Percentiles rank a stretch among this genome's conserved stretches.
Conservation (phyloP, 2,797 vertebrate genomes). For the Lagorchestes hirsutus region DNA sequence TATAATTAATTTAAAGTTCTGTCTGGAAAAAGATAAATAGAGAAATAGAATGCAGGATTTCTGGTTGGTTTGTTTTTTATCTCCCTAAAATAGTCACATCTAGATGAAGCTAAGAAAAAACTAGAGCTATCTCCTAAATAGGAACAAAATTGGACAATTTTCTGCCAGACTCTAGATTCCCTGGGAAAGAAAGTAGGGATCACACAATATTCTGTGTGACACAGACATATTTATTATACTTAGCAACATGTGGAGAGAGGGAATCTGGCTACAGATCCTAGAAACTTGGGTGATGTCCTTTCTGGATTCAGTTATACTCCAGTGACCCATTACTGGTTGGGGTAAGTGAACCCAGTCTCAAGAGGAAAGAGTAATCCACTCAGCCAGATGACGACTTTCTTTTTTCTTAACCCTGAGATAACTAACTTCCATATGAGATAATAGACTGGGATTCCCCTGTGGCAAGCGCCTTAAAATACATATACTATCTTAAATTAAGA, state of each 20-base stretch:
- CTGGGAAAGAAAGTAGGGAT: neutral
- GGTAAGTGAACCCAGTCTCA: neutral
- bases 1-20: neutral
- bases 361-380: neutral
- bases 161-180: neutral
- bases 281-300: neutral
- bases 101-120: neutral
- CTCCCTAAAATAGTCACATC: conserved; percentile 24
- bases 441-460: neutral
- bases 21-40: neutral
- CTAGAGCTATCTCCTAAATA: neutral
- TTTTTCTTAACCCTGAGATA: neutral
- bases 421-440: neutral
- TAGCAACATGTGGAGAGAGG: neutral
- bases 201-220: neutral
- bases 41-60: neutral
- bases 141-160: neutral
- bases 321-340: neutral
- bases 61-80: neutral
- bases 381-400: neutral
- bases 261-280: neutral
- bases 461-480: neutral
- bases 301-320: neutral
- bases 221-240: neutral
- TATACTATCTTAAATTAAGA: neutral